Percentiles rank a stretch among this genome's conserved stretches.
phyloP scores from a whole-genome alignment of 2,113 vertebrate genomes.

The Eidolon helvum region DNA sequence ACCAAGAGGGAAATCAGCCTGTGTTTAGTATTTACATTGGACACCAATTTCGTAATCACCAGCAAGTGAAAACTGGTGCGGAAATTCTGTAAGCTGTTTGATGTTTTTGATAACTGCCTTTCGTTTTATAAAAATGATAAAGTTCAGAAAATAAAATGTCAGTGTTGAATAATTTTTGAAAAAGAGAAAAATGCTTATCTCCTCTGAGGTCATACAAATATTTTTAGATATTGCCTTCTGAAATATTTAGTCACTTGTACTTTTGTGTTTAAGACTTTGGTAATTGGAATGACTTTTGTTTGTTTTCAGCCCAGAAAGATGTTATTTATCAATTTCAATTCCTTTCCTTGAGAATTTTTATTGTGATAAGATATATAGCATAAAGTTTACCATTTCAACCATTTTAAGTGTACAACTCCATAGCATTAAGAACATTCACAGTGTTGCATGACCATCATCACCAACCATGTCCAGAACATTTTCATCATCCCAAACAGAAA shows the following conservation, averaged over 20 bases:
- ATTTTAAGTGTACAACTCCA: not conserved
- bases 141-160: constrained; percentile 82
- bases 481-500: too few species aligned
- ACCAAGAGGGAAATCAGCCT: constrained; percentile 63
- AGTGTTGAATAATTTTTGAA: constrained; percentile 80
- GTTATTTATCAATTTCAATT: not conserved
- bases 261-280: not conserved
- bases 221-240: not conserved
- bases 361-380: not conserved
- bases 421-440: too few species aligned
- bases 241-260: not conserved
- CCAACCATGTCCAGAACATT: too few species aligned
- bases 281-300: not conserved
- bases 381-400: not conserved
- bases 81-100: constrained; percentile 79
- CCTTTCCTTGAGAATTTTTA: not conserved
- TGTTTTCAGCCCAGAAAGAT: not conserved
- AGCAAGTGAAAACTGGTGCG: constrained; percentile 72
- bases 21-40: constrained; percentile 67
- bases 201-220: not conserved
- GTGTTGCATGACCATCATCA: too few species aligned
- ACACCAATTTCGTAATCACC: constrained; percentile 60
- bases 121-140: constrained; percentile 84
- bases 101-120: constrained; percentile 86
- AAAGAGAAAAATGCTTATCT: not conserved